phyloP scores from a whole-genome alignment of 2,797 vertebrate genomes.

The Dendrocincla tyrannina region DNA sequence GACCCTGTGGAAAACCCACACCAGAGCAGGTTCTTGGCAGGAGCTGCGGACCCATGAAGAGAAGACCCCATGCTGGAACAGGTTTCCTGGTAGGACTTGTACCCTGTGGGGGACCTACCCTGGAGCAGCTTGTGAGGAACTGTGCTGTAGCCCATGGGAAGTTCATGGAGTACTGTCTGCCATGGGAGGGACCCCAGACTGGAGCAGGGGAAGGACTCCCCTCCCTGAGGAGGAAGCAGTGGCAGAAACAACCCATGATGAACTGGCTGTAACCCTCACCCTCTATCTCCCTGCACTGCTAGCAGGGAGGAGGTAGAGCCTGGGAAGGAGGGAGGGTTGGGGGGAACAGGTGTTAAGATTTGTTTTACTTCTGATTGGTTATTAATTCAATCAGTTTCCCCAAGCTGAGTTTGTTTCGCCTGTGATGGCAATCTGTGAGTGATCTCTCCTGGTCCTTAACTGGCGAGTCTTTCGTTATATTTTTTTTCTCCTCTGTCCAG shows the following conservation, averaged over 20 bases:
- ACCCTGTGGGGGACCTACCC: fast-evolving
- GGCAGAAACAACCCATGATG: neutral
- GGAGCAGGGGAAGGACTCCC: neutral
- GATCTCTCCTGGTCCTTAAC: neutral
- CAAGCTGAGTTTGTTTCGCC: neutral
- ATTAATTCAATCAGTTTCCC: neutral
- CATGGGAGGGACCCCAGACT: neutral
- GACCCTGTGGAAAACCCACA: neutral
- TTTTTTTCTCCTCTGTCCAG: neutral
- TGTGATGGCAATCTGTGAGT: neutral
- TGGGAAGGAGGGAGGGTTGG: neutral
- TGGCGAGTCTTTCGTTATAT: neutral
- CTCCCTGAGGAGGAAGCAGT: neutral
- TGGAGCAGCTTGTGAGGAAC: neutral
- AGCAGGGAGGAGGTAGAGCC: neutral
- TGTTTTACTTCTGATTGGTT: neutral
- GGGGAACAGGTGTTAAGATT: neutral
- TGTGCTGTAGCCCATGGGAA: fast-evolving
- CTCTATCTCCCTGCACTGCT: neutral
- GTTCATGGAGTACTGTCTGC: neutral
- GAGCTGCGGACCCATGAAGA: neutral
- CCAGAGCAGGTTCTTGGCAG: neutral
- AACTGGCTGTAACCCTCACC: neutral
- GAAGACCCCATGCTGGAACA: neutral
- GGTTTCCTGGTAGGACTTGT: neutral